Evolutionary conservation across 2,113 vertebrate genomes (phyloP).

Genomic region (Grantiella picta): DNA sequence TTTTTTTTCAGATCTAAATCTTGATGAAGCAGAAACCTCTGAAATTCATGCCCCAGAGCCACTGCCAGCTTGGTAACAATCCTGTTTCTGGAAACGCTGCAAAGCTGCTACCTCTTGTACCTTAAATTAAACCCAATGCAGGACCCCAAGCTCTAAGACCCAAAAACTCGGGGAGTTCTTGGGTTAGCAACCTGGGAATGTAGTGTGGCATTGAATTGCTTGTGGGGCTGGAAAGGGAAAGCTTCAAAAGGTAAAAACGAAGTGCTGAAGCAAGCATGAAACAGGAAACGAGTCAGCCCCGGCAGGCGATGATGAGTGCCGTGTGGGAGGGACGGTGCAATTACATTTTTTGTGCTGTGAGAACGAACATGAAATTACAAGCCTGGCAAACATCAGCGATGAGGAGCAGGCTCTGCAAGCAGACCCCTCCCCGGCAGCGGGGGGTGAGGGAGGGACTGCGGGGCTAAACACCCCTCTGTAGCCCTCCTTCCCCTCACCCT

Average conservation of each 20-base stretch:
- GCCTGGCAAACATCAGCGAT: neutral
- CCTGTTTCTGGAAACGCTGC: neutral
- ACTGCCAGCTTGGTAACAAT: neutral
- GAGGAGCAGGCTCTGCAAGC: neutral
- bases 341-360: slow-evolving; percentile 14
- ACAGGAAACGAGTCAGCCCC: slow-evolving; percentile 52
- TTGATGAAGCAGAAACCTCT: neutral
- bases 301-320: neutral
- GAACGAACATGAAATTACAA: slow-evolving; percentile 23
- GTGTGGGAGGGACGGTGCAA: slow-evolving; percentile 40
- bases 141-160: neutral
- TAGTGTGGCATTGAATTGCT: neutral
- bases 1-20: slow-evolving; percentile 27
- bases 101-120: neutral
- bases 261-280: neutral
- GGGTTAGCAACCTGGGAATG: neutral
- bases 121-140: neutral
- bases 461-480: neutral
- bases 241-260: neutral
- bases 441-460: neutral
- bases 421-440: neutral
- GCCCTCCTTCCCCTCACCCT: neutral
- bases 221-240: neutral
- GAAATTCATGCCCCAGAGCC: slow-evolving; percentile 9
- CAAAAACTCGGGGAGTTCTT: neutral